Evolutionary conservation across 2,888 invertebrate genomes (phyloP).

Genomic region (Gandaritis pyraliata): DNA sequence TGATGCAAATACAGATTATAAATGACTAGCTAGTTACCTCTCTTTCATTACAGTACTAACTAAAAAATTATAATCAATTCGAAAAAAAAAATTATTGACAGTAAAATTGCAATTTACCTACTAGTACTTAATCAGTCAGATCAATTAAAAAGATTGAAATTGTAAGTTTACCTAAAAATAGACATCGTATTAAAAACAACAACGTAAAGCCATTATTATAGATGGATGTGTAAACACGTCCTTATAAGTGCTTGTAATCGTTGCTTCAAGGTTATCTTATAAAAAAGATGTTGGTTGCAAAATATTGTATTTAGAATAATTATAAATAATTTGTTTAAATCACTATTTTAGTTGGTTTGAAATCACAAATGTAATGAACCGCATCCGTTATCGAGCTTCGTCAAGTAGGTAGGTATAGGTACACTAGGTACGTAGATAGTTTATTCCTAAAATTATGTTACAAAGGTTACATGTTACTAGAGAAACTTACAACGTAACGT

Average conservation of each 20-base stretch:
- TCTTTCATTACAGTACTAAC: too few species aligned
- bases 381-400: background rate
- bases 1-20: too few species aligned
- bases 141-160: constrained; percentile 18
- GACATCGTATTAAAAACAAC: background rate
- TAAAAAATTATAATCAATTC: too few species aligned
- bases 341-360: background rate
- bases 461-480: too few species aligned
- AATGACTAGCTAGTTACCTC: too few species aligned
- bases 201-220: constrained; percentile 5
- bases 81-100: too few species aligned
- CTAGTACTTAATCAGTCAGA: constrained; percentile 2
- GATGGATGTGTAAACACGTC: constrained; percentile 1
- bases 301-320: background rate
- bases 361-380: background rate
- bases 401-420: background rate
- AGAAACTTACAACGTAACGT: too few species aligned
- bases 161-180: background rate
- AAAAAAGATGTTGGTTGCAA: background rate
- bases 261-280: background rate
- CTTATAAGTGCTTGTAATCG: background rate
- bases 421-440: too few species aligned
- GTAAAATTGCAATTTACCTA: constrained; percentile 6
- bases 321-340: background rate
- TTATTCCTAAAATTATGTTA: too few species aligned